Percentiles rank a stretch among this genome's conserved stretches.
phyloP scores from a whole-genome alignment of 2,888 invertebrate genomes.

The Rapana venosa region DNA sequence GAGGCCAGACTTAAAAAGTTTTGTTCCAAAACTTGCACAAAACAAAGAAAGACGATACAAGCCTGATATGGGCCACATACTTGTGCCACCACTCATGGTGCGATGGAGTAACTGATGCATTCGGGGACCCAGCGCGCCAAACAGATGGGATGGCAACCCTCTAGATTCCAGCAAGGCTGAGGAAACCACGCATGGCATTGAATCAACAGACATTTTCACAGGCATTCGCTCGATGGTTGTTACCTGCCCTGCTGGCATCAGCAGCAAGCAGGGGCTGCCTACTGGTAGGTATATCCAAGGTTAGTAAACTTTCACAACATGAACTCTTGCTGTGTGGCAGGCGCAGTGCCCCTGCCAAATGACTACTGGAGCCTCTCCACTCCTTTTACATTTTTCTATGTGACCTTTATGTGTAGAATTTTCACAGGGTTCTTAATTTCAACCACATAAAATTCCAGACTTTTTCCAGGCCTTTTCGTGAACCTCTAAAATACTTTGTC shows the following conservation, averaged over 20 bases:
- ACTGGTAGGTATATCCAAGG: background rate
- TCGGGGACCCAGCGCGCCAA: slow-evolving; percentile 95
- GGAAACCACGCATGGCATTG: slow-evolving; percentile 32
- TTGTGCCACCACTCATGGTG: slow-evolving; percentile 92
- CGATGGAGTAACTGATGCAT: slow-evolving; percentile 97
- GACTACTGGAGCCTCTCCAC: too few species aligned
- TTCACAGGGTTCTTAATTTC: too few species aligned
- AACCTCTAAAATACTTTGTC: too few species aligned
- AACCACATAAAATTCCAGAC: too few species aligned
- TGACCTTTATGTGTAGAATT: too few species aligned
- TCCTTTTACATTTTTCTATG: too few species aligned
- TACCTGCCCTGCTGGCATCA: background rate
- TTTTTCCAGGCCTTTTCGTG: too few species aligned
- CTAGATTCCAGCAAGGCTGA: slow-evolving; percentile 92
- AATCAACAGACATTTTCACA: slow-evolving; percentile 29
- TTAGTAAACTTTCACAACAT: background rate
- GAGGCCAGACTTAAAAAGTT: background rate
- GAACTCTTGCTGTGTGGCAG: background rate
- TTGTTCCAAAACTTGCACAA: background rate
- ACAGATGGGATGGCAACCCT: slow-evolving; percentile 96
- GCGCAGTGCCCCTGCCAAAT: too few species aligned
- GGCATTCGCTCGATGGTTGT: background rate
- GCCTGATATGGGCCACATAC: slow-evolving; percentile 60
- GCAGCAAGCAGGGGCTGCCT: background rate
- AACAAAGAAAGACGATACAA: slow-evolving; percentile 15